These are phyloP conservation scores for Cosmia trapezina DNA, from an alignment of 2,888 invertebrate genomes.

Conservation along the genomic window DNA sequence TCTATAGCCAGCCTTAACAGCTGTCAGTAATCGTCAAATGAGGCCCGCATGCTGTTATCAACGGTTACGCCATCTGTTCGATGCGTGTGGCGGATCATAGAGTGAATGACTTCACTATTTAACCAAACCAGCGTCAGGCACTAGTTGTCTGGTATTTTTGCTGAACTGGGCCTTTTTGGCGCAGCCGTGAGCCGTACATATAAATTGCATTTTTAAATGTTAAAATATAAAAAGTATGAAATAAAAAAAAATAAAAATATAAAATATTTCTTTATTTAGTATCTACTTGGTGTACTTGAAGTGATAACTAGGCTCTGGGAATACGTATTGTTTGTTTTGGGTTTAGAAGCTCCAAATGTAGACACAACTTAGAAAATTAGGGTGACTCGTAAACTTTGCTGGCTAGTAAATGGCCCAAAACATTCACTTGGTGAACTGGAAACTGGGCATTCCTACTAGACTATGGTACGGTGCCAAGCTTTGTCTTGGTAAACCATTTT, in stretches of 20 bases:
- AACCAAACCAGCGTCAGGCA: too few species aligned
- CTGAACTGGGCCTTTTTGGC: too few species aligned
- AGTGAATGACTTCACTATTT: conserved; percentile 55
- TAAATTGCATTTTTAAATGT: too few species aligned
- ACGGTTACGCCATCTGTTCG: conserved; percentile 62
- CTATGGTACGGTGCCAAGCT: conserved; percentile 30
- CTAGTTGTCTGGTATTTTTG: too few species aligned
- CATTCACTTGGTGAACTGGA: conserved; percentile 32
- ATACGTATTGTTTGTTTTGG: background rate
- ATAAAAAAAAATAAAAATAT: too few species aligned
- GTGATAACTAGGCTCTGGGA: conserved; percentile 38
- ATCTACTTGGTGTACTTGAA: conserved; percentile 33
- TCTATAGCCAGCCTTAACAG: conserved; percentile 40
- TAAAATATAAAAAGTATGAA: too few species aligned
- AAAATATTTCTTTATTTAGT: conserved; percentile 6
- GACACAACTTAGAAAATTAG: background rate
- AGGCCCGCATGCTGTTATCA: conserved; percentile 64
- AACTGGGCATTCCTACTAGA: conserved; percentile 9
- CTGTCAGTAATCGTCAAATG: conserved; percentile 57
- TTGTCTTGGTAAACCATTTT: conserved; percentile 44
- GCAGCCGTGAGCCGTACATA: too few species aligned
- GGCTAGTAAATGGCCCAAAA: conserved; percentile 11
- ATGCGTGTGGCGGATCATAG: conserved; percentile 60
- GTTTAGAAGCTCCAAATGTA: background rate
- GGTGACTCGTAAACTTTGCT: conserved; percentile 4